These are phyloP conservation scores for Paraescarpia echinospica DNA, from an alignment of 1,140 invertebrate genomes.

Conservation along the genomic window DNA sequence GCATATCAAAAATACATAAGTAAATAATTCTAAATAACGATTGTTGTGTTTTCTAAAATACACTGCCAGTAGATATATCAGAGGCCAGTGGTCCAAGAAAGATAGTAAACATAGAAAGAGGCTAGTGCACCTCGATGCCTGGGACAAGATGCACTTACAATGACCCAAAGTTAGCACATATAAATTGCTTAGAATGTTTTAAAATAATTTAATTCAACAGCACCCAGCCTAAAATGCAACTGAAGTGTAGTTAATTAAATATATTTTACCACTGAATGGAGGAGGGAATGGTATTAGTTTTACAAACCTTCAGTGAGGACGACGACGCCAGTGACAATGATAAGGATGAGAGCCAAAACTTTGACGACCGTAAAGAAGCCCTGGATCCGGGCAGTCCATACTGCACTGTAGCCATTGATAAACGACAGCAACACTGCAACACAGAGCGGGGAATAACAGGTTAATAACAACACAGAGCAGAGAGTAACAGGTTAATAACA, in stretches of 20 bases:
- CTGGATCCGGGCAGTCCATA: constrained; percentile 52
- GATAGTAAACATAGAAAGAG: too few species aligned
- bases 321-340: constrained; percentile 56
- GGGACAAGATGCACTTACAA: too few species aligned
- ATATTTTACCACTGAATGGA: background rate
- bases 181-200: too few species aligned
- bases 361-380: constrained; percentile 57
- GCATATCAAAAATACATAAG: too few species aligned
- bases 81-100: background rate
- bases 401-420: constrained; percentile 56
- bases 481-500: background rate
- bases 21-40: too few species aligned
- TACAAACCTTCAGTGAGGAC: constrained; percentile 45
- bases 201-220: too few species aligned
- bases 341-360: constrained; percentile 53
- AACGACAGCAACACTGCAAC: constrained; percentile 53
- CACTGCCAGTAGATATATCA: background rate
- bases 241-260: too few species aligned
- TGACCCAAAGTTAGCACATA: too few species aligned
- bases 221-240: too few species aligned
- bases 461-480: background rate
- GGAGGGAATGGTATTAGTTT: background rate
- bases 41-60: too few species aligned
- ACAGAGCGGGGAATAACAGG: background rate
- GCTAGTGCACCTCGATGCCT: too few species aligned